These are phyloP conservation scores for Meriones psammophilus DNA, from an alignment of 2,797 vertebrate species.

Conservation along the genomic window DNA sequence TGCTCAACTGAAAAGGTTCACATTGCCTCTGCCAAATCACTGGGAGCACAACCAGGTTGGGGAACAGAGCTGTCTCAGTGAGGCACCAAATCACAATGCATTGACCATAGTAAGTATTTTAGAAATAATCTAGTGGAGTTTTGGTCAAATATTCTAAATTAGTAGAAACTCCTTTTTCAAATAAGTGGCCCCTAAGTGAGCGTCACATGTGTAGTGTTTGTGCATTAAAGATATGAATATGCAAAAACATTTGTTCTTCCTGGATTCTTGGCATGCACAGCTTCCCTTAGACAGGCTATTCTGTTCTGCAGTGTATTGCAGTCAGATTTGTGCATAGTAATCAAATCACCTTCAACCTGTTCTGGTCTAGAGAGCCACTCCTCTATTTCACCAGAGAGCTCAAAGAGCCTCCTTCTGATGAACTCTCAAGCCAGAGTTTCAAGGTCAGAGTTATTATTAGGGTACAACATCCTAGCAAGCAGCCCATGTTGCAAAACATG, in stretches of 20 bases:
- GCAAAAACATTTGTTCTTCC: neutral
- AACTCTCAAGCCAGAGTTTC: neutral
- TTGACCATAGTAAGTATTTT: too few species aligned
- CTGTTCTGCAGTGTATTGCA: neutral
- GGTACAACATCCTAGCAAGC: neutral
- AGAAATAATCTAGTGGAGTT: neutral
- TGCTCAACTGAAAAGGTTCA: neutral
- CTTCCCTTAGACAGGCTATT: neutral
- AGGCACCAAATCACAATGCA: neutral
- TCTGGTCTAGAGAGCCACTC: neutral
- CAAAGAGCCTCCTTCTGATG: neutral
- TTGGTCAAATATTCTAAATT: neutral
- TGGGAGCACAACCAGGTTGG: neutral
- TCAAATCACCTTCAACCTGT: neutral
- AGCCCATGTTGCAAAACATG: neutral
- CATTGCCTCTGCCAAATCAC: neutral
- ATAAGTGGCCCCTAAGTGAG: neutral
- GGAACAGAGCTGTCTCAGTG: neutral
- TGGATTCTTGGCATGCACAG: neutral
- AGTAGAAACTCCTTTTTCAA: too few species aligned
- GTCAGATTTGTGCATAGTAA: neutral
- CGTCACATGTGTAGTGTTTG: rapidly evolving
- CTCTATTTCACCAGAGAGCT: neutral
- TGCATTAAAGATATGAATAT: rapidly evolving
- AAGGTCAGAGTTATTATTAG: neutral